phyloP scores from a whole-genome alignment of 2,113 vertebrate species.

The Phalacrocorax aristotelis region DNA sequence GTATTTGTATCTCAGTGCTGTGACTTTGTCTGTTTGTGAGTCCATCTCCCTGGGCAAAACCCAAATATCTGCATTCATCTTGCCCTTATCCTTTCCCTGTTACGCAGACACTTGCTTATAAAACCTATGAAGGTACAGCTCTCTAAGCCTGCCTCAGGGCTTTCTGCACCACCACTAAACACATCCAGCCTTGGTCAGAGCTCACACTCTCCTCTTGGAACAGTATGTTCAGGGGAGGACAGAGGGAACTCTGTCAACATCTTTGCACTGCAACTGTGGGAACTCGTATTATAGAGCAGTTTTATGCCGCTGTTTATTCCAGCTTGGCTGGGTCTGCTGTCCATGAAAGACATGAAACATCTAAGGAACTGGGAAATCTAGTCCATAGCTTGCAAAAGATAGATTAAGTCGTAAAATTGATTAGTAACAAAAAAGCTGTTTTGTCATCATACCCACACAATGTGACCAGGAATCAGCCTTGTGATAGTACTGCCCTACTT shows the following conservation, averaged over 20 bases:
- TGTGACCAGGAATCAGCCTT: not conserved
- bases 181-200: not conserved
- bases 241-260: not conserved
- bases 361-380: not conserved
- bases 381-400: not conserved
- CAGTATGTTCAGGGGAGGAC: not conserved
- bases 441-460: not conserved
- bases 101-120: not conserved
- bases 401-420: not conserved
- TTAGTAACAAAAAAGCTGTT: not conserved
- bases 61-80: not conserved
- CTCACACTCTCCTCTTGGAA: not conserved
- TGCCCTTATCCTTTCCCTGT: not conserved
- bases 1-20: not conserved
- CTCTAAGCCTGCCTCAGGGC: not conserved
- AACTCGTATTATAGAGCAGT: not conserved
- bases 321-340: not conserved
- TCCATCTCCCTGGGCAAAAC: not conserved
- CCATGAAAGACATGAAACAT: rapidly evolving
- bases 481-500: not conserved
- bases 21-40: not conserved
- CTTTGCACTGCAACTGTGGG: not conserved
- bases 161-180: not conserved
- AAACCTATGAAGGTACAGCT: not conserved
- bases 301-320: not conserved